Conservation (phyloP, 1,140 invertebrate species). For the Scaptodrosophila lebanonensis region DNA sequence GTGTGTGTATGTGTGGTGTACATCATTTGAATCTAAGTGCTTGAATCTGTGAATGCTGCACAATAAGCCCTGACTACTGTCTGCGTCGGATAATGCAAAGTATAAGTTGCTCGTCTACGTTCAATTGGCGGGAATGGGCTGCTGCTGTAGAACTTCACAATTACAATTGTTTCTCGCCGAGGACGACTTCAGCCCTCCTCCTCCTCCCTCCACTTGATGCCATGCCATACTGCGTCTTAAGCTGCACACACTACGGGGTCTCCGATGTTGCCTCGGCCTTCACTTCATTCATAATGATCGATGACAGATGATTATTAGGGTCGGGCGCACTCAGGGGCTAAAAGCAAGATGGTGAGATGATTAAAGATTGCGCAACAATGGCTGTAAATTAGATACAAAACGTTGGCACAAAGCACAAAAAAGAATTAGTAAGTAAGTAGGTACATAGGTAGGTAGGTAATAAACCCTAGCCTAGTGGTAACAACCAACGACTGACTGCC, state of each 20-base stretch:
- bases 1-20: conserved; percentile 18
- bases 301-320: conserved; percentile 76
- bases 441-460: conserved; percentile 20
- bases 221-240: no score
- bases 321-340: conserved; percentile 77
- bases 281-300: conserved; percentile 61
- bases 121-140: no score
- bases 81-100: conserved; percentile 26
- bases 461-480: conserved; percentile 57
- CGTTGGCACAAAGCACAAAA: background rate
- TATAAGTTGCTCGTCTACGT: no score
- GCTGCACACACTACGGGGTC: conserved; percentile 62
- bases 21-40: no score
- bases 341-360: conserved; percentile 46
- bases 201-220: conserved; percentile 9
- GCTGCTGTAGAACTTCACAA: no score
- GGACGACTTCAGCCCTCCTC: no score
- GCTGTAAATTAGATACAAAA: no score
- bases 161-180: no score
- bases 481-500: conserved; percentile 39
- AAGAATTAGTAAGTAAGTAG: conserved; percentile 1
- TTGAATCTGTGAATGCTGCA: no score
- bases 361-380: no score
- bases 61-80: conserved; percentile 15
- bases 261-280: conserved; percentile 76